Evolutionary conservation across 1,140 invertebrate genomes (phyloP), one percentile per base, ranked within the genome.

Genomic region (Anoplophora glabripennis): DNA sequence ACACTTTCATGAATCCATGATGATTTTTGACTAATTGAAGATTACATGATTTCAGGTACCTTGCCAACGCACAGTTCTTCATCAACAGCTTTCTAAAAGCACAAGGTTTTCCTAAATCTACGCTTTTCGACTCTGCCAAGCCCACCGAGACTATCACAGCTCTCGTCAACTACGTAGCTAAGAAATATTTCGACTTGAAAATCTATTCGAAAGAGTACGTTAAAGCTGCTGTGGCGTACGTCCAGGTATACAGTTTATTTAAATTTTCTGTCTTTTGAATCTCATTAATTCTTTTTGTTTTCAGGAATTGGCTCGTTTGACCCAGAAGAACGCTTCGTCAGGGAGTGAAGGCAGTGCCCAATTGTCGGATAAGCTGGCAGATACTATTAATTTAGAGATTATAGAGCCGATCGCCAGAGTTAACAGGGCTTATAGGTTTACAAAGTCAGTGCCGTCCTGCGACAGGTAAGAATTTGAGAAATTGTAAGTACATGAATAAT

Each of bases 361-460:
- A 61, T 75, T 92, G 0, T 88, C 87, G n/a, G 83, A 87, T 68
- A 84, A 85, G 71, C 68, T 92, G 17, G 88, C 87, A 14, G 86
- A 92, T 59, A 86, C 86, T 1, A 81, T 92, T 14, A 91, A 91
- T 75, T 77, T 89, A 65, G 89, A 90, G 74, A 80, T 91, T 14
- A 87, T 92, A 35, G 87, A 88, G 67, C 89, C 89, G 0, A 79
- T 90, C 14, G 80, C 89, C 5, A 82, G 87, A 68, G 87, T 88
- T 8, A 87, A 88, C 73, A 74, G 89, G 51, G 89, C 88, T 4
- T 90, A 89, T 71, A 81, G 85, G 66, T 90, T 87, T 78, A 83
- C 84, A 2, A 77, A 81, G 7, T 82, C 83, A 59, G 77, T 81
- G 34, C 86, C 87, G 15, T 80, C 85, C 44, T 92, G 89, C 74